A percentile compares a stretch with the other conserved stretches of the same genome.
Conservation (phyloP, 2,888 invertebrate species). For the Drosophila greeni region DNA sequence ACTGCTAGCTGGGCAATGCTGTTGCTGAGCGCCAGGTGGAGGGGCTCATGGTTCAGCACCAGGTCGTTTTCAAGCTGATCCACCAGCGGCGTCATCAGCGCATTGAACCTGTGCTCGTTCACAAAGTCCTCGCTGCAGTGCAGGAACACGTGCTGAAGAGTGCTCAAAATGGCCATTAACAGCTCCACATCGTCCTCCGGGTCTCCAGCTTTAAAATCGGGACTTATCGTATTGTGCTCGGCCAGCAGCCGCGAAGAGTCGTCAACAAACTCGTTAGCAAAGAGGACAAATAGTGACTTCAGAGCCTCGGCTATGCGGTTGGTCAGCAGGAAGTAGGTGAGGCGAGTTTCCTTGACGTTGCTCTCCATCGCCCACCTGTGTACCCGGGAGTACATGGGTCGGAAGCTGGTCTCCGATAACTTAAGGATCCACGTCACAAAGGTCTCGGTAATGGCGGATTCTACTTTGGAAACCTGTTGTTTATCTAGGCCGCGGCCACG, state of each 20-base stretch:
- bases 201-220: constrained; percentile 79
- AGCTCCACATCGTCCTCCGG: constrained; percentile 74
- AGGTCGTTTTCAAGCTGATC: constrained; percentile 90
- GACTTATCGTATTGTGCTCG: constrained; percentile 83
- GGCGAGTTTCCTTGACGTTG: constrained; percentile 79
- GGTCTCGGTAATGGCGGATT: constrained; percentile 87
- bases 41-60: constrained; percentile 80
- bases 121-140: constrained; percentile 91
- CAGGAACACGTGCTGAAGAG: constrained; percentile 87
- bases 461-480: constrained; percentile 82
- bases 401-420: constrained; percentile 92
- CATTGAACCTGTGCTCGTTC: constrained; percentile 90
- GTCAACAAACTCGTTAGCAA: constrained; percentile 90
- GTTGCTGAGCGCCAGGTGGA: constrained; percentile 84
- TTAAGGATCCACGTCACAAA: constrained; percentile 90
- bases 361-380: constrained; percentile 89
- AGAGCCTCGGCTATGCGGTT: constrained; percentile 88
- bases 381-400: constrained; percentile 91
- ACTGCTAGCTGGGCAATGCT: constrained; percentile 91
- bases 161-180: constrained; percentile 86
- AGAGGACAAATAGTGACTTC: constrained; percentile 93
- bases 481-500: constrained; percentile 70
- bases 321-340: constrained; percentile 88
- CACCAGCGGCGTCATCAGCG: constrained; percentile 90
- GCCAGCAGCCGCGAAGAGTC: constrained; percentile 88